Evolutionary conservation across 2,797 vertebrate genomes (phyloP), one percentile per base, ranked within the genome.

Genomic region (Sebastes nivosus): DNA sequence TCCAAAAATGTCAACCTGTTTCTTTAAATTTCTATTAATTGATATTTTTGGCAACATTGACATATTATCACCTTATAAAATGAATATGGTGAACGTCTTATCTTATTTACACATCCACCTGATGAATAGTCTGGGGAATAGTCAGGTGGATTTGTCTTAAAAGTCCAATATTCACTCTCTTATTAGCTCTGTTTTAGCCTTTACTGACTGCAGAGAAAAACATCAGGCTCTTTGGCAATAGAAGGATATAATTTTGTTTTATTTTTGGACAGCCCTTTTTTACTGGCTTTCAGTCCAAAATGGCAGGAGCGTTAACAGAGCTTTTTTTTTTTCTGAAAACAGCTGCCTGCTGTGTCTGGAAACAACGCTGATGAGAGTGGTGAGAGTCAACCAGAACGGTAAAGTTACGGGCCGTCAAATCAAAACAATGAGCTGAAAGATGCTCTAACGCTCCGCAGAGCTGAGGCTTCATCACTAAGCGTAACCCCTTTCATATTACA

Each of bases 211-310:
- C 42, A 0, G 42, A 46, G 16, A 46, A 46, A 46, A 46, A 1
- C 1, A 36, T 22, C 24, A 3, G 2, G 0, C 6, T 57, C 3
- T 54, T 14, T 4, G 54, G 52, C 38, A 42, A 42, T 18, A 42
- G 38, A 42, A 16, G 38, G 38, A 14, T 0, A 42, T 42, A 0
- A 42, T 42, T 6, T 42, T 0, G 38, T 42, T 42, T 14, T 42
- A 42, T 42, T 42, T 42, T 42, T 14, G 36, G 36, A 0, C 36
- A 38, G 34, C 36, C 36, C 13, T 2, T 38, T 38, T 42, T 42
- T 42, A 42, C 38, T 42, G 38, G 0, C 38, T 42, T 42, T 18
- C 38, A 42, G 38, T 42, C 14, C 38, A 42, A 42, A 42, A 42
- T 42, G 38, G 38, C 1, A 1, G 38, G 6, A 42, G 6, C 6